phyloP scores from a whole-genome alignment of 2,113 vertebrate species.

The Tichodroma muraria region DNA sequence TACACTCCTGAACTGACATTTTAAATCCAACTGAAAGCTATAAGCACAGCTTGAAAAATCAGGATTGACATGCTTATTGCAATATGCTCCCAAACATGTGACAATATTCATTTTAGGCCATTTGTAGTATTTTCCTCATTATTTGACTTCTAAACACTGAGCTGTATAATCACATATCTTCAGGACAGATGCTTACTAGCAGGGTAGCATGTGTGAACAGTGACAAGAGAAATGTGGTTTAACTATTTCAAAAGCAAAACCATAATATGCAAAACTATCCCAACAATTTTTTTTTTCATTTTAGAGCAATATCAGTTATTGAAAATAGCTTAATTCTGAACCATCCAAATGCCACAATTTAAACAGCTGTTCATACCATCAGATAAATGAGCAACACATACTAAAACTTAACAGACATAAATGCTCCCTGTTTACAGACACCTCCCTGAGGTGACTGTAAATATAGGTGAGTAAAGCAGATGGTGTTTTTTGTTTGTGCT shows the following conservation, averaged over 20 bases:
- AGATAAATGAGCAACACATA: neutral
- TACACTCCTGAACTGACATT: neutral
- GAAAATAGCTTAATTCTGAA: neutral
- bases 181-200: neutral
- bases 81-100: neutral
- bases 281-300: neutral
- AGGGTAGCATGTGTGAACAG: neutral
- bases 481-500: neutral
- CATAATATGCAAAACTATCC: neutral
- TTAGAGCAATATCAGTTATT: neutral
- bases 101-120: neutral
- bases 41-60: neutral
- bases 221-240: neutral
- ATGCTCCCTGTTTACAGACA: neutral
- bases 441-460: neutral
- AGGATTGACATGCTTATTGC: neutral
- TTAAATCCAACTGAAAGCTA: neutral
- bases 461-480: slow-evolving; percentile 11
- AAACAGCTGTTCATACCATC: neutral
- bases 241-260: neutral
- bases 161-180: neutral
- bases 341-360: neutral
- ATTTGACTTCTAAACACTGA: neutral
- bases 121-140: neutral
- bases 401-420: slow-evolving; percentile 28